Conservation (phyloP, 2,113 vertebrate genomes). For the Leucosticte australis region DNA sequence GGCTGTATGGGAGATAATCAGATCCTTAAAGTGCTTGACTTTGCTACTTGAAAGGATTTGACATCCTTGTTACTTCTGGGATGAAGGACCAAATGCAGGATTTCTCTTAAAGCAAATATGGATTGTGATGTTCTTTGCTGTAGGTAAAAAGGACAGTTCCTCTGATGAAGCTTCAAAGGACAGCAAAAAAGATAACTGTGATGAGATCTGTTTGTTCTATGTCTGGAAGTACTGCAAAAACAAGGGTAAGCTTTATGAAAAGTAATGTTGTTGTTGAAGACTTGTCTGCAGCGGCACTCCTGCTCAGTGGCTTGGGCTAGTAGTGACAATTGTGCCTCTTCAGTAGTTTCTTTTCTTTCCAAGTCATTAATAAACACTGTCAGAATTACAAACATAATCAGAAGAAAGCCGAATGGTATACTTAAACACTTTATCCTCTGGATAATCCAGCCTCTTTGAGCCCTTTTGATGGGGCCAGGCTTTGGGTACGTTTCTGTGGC, state of each 20-base stretch:
- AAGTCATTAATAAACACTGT: not conserved
- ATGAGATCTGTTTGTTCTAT: conserved; percentile 84
- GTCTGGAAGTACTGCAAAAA: conserved; percentile 77
- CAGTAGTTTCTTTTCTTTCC: not conserved
- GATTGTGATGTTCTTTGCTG: not conserved
- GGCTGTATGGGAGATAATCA: not conserved
- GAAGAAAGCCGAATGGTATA: not conserved
- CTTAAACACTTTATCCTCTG: not conserved
- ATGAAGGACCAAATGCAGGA: not conserved
- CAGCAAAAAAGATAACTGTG: conserved; percentile 45
- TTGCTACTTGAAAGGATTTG: not conserved
- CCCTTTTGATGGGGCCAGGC: not conserved
- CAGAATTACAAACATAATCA: not conserved
- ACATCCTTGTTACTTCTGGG: not conserved
- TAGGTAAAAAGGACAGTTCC: not conserved
- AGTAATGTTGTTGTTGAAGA: not conserved
- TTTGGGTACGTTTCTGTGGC: not conserved
- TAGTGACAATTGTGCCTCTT: not conserved
- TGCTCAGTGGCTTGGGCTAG: not conserved
- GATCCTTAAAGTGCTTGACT: not conserved
- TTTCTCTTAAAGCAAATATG: not conserved
- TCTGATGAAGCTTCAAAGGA: not conserved
- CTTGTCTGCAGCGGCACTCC: not conserved
- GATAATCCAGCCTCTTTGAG: not conserved
- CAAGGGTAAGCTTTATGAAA: conserved; percentile 71